Conservation (phyloP, 2,888 invertebrate genomes). For the Entomobrya multifasciata region DNA sequence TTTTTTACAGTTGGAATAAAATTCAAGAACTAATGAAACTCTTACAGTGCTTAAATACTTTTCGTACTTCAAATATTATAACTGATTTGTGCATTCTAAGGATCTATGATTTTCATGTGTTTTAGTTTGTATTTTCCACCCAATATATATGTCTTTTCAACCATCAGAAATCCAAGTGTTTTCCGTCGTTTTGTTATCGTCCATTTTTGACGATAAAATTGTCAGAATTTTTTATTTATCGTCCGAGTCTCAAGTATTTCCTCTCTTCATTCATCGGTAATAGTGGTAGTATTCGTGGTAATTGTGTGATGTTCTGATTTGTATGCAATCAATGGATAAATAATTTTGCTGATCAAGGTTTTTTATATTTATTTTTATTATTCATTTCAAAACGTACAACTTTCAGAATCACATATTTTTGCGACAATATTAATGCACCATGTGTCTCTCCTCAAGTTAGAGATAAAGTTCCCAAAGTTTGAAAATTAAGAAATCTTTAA, state of each 20-base stretch:
- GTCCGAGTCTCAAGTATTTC: too few species aligned
- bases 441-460: slow-evolving; percentile 40
- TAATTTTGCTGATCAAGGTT: slow-evolving; percentile 17
- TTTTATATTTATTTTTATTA: background rate
- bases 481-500: slow-evolving; percentile 9
- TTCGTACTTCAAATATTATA: background rate
- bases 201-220: too few species aligned
- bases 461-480: background rate
- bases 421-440: slow-evolving; percentile 68
- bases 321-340: background rate
- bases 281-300: too few species aligned
- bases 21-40: slow-evolving; percentile 64
- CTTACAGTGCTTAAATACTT: background rate
- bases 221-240: background rate
- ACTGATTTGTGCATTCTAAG: background rate
- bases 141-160: background rate
- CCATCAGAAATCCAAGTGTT: background rate
- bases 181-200: background rate
- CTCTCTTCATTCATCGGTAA: too few species aligned
- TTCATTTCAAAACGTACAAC: slow-evolving; percentile 64
- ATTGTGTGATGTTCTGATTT: too few species aligned
- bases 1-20: slow-evolving; percentile 68
- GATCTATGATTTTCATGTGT: background rate
- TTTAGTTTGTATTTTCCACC: background rate
- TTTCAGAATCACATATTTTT: slow-evolving; percentile 64